These are phyloP conservation scores for Anisognathus igniventris DNA, from an alignment of 2,797 vertebrate genomes.

Conservation along the genomic window DNA sequence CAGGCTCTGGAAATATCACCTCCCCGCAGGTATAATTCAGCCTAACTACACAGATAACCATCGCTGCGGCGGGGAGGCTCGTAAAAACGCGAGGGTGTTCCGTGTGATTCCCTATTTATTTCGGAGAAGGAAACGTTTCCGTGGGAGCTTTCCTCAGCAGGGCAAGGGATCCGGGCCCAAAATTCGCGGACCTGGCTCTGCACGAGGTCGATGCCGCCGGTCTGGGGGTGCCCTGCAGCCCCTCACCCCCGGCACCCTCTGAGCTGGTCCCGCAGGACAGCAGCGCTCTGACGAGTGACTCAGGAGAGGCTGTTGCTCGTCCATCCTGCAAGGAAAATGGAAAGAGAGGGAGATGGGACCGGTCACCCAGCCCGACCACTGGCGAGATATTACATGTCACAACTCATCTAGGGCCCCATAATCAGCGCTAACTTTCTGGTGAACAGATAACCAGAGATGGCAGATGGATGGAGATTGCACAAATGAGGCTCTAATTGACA, in stretches of 20 bases:
- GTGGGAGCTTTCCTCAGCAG: neutral
- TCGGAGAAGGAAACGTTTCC: neutral
- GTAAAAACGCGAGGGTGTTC: neutral
- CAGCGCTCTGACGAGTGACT: neutral
- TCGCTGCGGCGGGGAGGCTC: neutral
- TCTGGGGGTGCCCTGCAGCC: neutral
- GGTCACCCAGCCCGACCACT: neutral
- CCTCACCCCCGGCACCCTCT: neutral
- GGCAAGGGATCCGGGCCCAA: neutral
- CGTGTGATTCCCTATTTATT: neutral
- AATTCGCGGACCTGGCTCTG: rapidly evolving
- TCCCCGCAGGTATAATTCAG: conserved; percentile 6
- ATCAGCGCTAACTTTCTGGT: conserved; percentile 54
- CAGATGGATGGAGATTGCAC: conserved; percentile 74
- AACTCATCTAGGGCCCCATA: conserved; percentile 63
- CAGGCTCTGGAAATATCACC: neutral
- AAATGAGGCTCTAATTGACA: conserved; percentile 80
- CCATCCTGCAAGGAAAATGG: neutral
- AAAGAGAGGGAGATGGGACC: neutral
- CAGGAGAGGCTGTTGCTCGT: neutral
- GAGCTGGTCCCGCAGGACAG: neutral
- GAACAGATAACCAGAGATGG: conserved; percentile 73
- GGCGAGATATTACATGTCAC: conserved; percentile 71
- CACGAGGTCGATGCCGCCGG: rapidly evolving
- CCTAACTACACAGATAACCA: conserved; percentile 10